Conservation (phyloP, 2,113 vertebrate genomes). For the Jacana jacana region DNA sequence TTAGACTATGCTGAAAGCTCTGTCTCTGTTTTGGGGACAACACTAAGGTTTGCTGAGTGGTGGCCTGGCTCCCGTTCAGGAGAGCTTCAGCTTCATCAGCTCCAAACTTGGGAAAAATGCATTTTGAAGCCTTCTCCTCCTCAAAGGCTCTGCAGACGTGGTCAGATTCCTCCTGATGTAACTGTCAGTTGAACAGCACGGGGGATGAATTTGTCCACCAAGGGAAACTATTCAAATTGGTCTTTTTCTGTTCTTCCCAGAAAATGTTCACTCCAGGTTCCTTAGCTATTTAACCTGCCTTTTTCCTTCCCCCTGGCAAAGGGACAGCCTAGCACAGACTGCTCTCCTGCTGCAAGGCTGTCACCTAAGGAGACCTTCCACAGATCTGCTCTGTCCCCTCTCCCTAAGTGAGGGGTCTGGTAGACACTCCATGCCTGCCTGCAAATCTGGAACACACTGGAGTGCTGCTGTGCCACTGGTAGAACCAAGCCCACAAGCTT, state of each 20-base stretch:
- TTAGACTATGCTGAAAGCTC: neutral
- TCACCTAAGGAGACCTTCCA: neutral
- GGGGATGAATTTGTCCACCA: neutral
- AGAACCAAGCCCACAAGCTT: neutral
- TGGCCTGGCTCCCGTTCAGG: neutral
- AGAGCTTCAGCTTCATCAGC: neutral
- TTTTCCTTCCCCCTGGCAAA: neutral
- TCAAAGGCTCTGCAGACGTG: neutral
- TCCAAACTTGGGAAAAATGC: neutral
- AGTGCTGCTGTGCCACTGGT: neutral
- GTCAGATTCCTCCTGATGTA: neutral
- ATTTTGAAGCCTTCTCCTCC: neutral
- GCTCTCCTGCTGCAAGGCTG: neutral
- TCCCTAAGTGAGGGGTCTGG: neutral
- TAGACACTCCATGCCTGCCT: neutral
- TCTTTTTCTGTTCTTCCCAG: neutral
- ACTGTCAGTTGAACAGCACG: neutral
- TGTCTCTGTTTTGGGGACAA: neutral
- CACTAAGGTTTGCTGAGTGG: neutral
- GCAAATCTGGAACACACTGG: neutral
- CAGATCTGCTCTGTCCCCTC: neutral
- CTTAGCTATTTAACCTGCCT: neutral
- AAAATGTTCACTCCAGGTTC: neutral
- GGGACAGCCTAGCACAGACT: neutral
- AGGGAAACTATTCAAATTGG: neutral